Evolutionary conservation across 2,888 invertebrate species (phyloP), one percentile per base, ranked within the genome.

Genomic region (Crematogaster levior): DNA sequence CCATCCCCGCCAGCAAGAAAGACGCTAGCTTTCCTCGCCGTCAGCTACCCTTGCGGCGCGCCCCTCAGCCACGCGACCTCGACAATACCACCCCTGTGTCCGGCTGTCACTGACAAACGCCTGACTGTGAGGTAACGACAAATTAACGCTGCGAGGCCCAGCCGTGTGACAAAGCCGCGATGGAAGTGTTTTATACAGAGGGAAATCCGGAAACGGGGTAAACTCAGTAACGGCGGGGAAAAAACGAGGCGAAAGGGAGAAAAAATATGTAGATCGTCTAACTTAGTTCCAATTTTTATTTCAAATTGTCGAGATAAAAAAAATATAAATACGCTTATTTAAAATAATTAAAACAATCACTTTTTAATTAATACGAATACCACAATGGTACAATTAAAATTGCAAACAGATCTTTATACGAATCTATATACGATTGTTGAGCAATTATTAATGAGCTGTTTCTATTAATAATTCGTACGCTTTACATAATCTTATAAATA

Each of bases 71-170:
- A 85, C 88, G 87, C 84, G 83, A 89, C 89, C 88, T 88, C 88
- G 83, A 87, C 89, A 86, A 85, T 89, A 81, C 90, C 84, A 82
- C 87, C 88, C 88, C 75, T 74, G 86, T 81, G 84, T 88, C 89
- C 88, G 88, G 86, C 91, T 90, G 91, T 90, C 89, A 87, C 89
- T 84, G 87, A 85, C 91, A 91, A 89, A 85, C 88, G 83, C 82
- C 83, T 83, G 86, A 81, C 81, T 84, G 74, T 77, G 82, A 77
- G 83, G 84, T 88, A 86, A 89, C 91, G 85, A 92, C 89, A 89
- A 91, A 91, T 91, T 91, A 89, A 90, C 90, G 88, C 91, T 85
- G 84, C 46, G 73, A 81, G 88, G 68, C 86, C 73, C 63, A 61
- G 46, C 73, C 83, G 58, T 60, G 56, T 74, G 61, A 56, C 48